Base-by-base conservation (phyloP, 2,113 vertebrate species). In the Carollia perspicillata region DNA sequence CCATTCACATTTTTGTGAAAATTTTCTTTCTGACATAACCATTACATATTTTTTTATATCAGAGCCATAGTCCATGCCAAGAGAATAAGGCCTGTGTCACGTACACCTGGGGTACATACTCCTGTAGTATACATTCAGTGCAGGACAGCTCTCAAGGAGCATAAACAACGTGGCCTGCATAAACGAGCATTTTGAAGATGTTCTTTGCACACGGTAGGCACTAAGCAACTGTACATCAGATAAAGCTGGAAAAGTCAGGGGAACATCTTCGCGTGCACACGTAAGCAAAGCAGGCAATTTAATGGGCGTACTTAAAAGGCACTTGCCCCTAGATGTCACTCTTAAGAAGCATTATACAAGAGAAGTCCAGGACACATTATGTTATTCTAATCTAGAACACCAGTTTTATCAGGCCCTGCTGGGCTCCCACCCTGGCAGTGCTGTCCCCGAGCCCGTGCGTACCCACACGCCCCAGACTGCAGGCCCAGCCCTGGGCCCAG, bases 311-410 rank as follows among this genome's bases (percentile, higher is more conserved):
- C 23, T 68, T 83, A 47, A 80, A 71, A 86, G 78, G 42, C 55
- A 37, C 51, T 89, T 87, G 26, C 94, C 95, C 95, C 95, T 96
- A 95, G 94, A 89, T 97, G 92, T 97, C 97, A 95, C 92, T 95
- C 94, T 97, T 95, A 79, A 95, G 81, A 89, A 97, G 92, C 23
- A 1, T 94, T 33, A 23, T 30, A 65, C 11, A 35, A 37, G 33
- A 72, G 35, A 77, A 33, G 77, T 37, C 60, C 20, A 33, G 35
- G 35, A 17, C 44, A 22, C 6, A 28, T 4, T 42, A 37, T 42
- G 35, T 37, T 26, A 17, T 10, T 30, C 55, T 55, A 26, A 51
- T 49, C 33, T 30, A 17, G 10, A 35, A 66, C 6, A 79, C 51
- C 23, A 35, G 44, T 44, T 17, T 44, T n/a, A 17, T 35, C 60